Conservation (phyloP, 2,113 vertebrate genomes). For the Sclerurus mexicanus region DNA sequence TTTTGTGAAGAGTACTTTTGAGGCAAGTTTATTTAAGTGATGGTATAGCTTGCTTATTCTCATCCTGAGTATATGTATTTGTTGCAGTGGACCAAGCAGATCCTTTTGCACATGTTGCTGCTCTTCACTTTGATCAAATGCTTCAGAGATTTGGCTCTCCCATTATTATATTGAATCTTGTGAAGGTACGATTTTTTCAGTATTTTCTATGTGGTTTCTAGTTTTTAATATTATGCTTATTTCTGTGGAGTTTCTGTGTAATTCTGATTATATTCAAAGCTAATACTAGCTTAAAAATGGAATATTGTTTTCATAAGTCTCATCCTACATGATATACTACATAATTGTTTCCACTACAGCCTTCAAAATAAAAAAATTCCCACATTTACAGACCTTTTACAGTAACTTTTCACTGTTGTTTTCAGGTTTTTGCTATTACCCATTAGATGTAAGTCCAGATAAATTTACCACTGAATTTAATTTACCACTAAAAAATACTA, state of each 20-base stretch:
- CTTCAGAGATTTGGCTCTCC: conserved; percentile 96
- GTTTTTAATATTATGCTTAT: not conserved
- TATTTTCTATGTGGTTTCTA: not conserved
- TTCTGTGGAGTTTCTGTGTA: not conserved
- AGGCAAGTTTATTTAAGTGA: not conserved
- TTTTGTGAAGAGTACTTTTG: not conserved
- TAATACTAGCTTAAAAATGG: not conserved
- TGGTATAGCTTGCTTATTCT: not conserved
- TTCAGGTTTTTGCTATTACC: not conserved
- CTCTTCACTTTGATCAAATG: conserved; percentile 98
- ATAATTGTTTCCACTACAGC: not conserved
- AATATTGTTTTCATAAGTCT: not conserved
- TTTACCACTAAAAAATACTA: not conserved
- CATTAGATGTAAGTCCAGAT: not conserved
- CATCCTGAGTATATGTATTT: not conserved
- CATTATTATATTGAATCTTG: conserved; percentile 96
- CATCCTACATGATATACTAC: not conserved
- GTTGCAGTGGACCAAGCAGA: conserved; percentile 96
- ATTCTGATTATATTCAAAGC: not conserved
- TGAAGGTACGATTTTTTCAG: conserved; percentile 83
- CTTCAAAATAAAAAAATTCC: not conserved
- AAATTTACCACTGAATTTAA: not conserved
- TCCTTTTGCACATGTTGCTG: conserved; percentile 91
- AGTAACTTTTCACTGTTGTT: not conserved
- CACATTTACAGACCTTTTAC: not conserved